A percentile compares a stretch with the other conserved stretches of the same genome.
phyloP scores from a whole-genome alignment of 2,113 vertebrate genomes.

The Stomatorhinus ivindoensis region DNA sequence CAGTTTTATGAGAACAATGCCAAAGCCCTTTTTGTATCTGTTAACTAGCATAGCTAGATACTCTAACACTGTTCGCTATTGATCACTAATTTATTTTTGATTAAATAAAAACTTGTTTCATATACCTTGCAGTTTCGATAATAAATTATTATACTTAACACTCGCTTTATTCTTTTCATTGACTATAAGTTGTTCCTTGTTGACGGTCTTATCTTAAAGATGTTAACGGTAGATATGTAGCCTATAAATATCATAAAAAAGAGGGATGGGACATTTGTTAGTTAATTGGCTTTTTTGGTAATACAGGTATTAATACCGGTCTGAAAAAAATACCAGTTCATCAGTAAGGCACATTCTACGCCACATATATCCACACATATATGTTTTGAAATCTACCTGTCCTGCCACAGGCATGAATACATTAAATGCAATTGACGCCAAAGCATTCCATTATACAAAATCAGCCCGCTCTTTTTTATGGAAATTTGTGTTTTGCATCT shows the following conservation, averaged over 20 bases:
- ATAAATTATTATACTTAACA: conserved; percentile 52
- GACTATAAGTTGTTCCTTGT: neutral
- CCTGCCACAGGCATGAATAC: neutral
- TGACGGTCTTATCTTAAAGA: neutral
- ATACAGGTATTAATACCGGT: neutral
- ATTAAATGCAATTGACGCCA: neutral
- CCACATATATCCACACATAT: neutral
- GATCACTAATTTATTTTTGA: conserved; percentile 44
- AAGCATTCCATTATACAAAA: neutral
- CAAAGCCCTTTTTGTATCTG: conserved; percentile 42
- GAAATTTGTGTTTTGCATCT: neutral
- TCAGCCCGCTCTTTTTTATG: neutral
- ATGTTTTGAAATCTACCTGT: neutral
- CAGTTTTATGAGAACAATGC: conserved; percentile 35
- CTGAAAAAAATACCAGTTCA: neutral
- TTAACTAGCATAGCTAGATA: conserved; percentile 11
- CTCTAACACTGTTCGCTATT: conserved; percentile 32
- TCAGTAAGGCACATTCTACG: neutral
- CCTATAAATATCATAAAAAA: neutral
- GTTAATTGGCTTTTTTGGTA: neutral
- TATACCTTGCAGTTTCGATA: conserved; percentile 38
- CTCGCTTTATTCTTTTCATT: neutral
- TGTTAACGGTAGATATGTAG: neutral
- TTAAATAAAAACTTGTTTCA: conserved; percentile 28
- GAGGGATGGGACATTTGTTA: neutral